Evolutionary conservation across 2,797 vertebrate species (phyloP), one percentile per base, ranked within the genome.

Genomic region (Lemur catta): DNA sequence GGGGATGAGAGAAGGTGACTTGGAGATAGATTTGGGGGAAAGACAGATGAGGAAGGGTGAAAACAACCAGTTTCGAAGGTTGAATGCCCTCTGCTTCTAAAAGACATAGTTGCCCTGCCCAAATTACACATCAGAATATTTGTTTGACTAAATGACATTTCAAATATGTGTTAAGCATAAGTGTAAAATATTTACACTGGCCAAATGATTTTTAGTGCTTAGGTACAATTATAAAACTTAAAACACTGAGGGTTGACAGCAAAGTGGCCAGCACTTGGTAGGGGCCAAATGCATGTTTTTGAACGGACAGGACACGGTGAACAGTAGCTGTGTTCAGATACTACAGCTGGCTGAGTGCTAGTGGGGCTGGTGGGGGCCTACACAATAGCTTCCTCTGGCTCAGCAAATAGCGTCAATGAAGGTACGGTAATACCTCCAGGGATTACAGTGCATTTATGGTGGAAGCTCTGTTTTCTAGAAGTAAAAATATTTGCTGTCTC

Each of bases 11-110:
- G 61, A 78, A 84, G 48, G 79, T 41, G 61, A 87, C 59, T 90
- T 81, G 30, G 78, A 97, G 93, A 96, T 67, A 79, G 59, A 86
- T 80, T 65, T 79, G 2, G 93, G 76, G 57, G 17, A 57, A 95
- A 65, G 93, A 79, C 15, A 89, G 84, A 95, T 79, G 52, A 91
- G n/a, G 26, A 86, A 89, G 79, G 71, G 80, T 84, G 72, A 67
- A 28, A 33, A 89, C 26, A 76, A 76, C 55, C 24, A 41, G 38
- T 75, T 97, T 97, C 59, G 78, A 87, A 96, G 65, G 65, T 48
- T 50, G 80, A 87, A 57, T 50, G 61, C 69, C 71, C 72, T 96
- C 67, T 81, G 75, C 67, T 81, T 96, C 89, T 74, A 89, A 88
- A 81, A 88, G 65, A 20, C 59, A 14, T 52, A 9, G 35, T 72